These are phyloP conservation scores for Lutraria rhynchaena DNA, from an alignment of 1,140 invertebrate genomes.

Conservation along the genomic window DNA sequence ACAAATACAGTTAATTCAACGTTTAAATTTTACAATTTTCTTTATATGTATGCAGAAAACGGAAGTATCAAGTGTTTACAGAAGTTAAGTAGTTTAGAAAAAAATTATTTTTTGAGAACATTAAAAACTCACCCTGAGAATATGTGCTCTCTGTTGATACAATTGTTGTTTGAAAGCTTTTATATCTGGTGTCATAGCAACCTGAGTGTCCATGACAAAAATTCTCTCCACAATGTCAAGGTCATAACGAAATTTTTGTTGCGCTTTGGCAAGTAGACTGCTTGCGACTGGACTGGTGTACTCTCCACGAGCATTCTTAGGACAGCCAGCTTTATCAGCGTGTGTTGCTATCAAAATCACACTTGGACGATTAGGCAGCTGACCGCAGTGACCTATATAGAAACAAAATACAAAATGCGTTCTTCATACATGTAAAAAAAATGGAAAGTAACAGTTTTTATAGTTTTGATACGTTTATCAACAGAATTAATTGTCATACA, in stretches of 20 bases:
- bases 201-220: conserved; percentile 86
- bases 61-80: too few relatives aligned
- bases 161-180: conserved; percentile 85
- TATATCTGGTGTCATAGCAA: conserved; percentile 85
- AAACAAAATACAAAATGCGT: too few relatives aligned
- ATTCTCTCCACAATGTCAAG: conserved; percentile 85
- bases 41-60: too few relatives aligned
- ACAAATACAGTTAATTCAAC: too few relatives aligned
- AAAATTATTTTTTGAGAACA: too few relatives aligned
- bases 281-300: conserved; percentile 85
- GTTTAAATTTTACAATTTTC: too few relatives aligned
- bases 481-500: too few relatives aligned
- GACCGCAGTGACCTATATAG: conserved; percentile 85
- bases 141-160: conserved; percentile 81
- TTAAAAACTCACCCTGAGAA: conserved; percentile 82
- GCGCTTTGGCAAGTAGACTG: conserved; percentile 83
- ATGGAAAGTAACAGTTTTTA: too few relatives aligned
- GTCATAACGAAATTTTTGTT: conserved; percentile 83
- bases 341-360: conserved; percentile 88
- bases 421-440: too few relatives aligned
- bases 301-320: conserved; percentile 84
- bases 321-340: conserved; percentile 84
- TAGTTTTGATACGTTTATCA: too few relatives aligned
- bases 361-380: conserved; percentile 82
- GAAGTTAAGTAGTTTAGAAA: too few relatives aligned